phyloP scores from a whole-genome alignment of 2,113 vertebrate genomes.

The Macrotis lagotis region DNA sequence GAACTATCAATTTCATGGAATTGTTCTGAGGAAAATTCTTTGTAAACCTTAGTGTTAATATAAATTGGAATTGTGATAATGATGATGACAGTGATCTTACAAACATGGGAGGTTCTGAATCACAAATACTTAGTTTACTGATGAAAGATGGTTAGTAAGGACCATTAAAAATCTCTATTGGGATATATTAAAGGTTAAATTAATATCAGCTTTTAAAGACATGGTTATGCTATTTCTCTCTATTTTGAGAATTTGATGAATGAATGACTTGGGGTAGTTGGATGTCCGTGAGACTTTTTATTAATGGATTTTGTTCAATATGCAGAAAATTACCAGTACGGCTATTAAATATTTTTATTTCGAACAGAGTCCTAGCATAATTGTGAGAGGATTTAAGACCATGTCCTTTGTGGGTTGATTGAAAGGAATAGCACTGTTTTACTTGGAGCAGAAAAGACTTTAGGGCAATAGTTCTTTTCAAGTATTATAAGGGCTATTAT shows the following conservation, averaged over 20 bases:
- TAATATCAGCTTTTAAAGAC: slow-evolving; percentile 29
- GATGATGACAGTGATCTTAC: neutral
- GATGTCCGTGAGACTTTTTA: neutral
- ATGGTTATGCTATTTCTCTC: neutral
- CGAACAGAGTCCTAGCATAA: neutral
- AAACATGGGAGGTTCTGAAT: neutral
- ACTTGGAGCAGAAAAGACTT: neutral
- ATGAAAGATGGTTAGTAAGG: neutral
- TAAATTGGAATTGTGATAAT: neutral
- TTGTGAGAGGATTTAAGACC: neutral
- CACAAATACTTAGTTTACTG: slow-evolving; percentile 23
- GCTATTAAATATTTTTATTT: slow-evolving; percentile 5
- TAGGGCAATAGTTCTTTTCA: neutral
- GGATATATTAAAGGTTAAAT: slow-evolving; percentile 26
- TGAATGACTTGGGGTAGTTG: slow-evolving; percentile 13
- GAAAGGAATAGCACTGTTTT: neutral
- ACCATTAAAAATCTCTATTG: neutral
- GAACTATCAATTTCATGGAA: neutral
- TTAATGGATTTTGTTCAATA: slow-evolving; percentile 27
- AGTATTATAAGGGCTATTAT: neutral
- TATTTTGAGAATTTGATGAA: slow-evolving; percentile 14
- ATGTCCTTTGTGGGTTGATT: neutral
- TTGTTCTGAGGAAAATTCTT: neutral
- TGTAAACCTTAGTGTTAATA: neutral
- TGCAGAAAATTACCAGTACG: neutral